phyloP scores from a whole-genome alignment of 2,797 vertebrate species.

The Cynodonichthys magdalenae region DNA sequence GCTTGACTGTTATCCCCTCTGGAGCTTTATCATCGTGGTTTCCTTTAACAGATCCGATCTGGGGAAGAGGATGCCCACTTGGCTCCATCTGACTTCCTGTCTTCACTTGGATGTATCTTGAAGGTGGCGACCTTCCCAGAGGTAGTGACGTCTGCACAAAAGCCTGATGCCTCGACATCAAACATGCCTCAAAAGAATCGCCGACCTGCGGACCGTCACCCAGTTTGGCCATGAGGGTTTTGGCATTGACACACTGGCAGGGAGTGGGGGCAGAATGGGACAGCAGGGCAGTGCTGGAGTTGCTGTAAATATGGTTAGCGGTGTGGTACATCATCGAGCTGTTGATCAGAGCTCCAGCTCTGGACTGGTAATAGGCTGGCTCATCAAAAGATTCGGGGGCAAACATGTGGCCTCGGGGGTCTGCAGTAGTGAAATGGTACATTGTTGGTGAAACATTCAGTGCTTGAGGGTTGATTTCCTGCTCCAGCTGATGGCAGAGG shows the following conservation, averaged over 20 bases:
- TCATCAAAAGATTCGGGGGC: slow-evolving; percentile 74
- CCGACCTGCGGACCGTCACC: slow-evolving; percentile 32
- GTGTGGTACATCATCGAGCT: slow-evolving; percentile 84
- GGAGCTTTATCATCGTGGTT: slow-evolving; percentile 56
- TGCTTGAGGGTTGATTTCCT: slow-evolving; percentile 61
- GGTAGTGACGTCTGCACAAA: slow-evolving; percentile 37
- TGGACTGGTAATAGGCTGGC: slow-evolving; percentile 82
- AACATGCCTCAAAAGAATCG: slow-evolving; percentile 46
- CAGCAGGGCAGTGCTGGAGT: slow-evolving; percentile 53
- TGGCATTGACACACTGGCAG: slow-evolving; percentile 33
- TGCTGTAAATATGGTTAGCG: slow-evolving; percentile 55
- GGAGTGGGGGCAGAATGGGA: slow-evolving; percentile 24
- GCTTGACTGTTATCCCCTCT: slow-evolving; percentile 87
- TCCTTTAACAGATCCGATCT: slow-evolving; percentile 27
- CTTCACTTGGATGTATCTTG: slow-evolving; percentile 57
- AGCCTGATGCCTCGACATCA: slow-evolving; percentile 65
- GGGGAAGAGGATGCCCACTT: slow-evolving; percentile 21
- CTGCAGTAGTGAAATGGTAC: slow-evolving; percentile 79
- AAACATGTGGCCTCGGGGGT: slow-evolving; percentile 82
- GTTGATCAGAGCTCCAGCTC: slow-evolving; percentile 75
- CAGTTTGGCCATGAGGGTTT: slow-evolving; percentile 28
- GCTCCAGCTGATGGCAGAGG: slow-evolving; percentile 81
- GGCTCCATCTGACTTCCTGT: slow-evolving; percentile 75
- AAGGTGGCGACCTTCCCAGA: slow-evolving; percentile 68
- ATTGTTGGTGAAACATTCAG: slow-evolving; percentile 69